Evolutionary conservation across 2,797 vertebrate genomes (phyloP).

Genomic region (Cuniculus paca): DNA sequence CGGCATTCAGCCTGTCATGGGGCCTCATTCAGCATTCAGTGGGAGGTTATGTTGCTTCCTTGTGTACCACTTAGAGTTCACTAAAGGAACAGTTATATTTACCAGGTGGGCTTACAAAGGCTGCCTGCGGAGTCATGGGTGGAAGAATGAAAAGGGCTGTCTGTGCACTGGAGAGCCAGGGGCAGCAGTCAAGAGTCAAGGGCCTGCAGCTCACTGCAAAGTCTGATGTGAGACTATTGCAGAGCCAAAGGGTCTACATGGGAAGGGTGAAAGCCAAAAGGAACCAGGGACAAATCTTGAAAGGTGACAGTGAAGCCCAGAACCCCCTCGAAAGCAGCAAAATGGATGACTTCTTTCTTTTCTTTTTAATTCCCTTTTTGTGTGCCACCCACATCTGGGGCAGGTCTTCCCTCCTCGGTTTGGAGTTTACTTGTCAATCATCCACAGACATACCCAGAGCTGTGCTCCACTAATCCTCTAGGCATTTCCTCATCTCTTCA

Average conservation of each 20-base stretch:
- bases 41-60: background rate
- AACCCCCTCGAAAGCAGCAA: background rate
- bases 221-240: background rate
- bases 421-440: too few species aligned
- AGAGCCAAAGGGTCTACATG: background rate
- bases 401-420: too few species aligned
- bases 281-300: background rate
- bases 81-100: background rate
- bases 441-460: too few species aligned
- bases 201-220: background rate
- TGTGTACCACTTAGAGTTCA: background rate
- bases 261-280: too few species aligned
- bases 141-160: background rate
- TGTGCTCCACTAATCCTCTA: too few species aligned
- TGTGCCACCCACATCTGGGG: background rate
- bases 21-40: background rate
- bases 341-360: background rate
- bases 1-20: too few species aligned
- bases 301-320: background rate
- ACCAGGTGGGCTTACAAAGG: background rate
- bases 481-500: too few species aligned
- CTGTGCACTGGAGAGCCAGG: background rate
- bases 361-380: background rate
- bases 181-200: background rate
- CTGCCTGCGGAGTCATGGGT: background rate